Evolutionary conservation across 1,140 invertebrate genomes (phyloP).

Genomic region (Anthonomus grandis): DNA sequence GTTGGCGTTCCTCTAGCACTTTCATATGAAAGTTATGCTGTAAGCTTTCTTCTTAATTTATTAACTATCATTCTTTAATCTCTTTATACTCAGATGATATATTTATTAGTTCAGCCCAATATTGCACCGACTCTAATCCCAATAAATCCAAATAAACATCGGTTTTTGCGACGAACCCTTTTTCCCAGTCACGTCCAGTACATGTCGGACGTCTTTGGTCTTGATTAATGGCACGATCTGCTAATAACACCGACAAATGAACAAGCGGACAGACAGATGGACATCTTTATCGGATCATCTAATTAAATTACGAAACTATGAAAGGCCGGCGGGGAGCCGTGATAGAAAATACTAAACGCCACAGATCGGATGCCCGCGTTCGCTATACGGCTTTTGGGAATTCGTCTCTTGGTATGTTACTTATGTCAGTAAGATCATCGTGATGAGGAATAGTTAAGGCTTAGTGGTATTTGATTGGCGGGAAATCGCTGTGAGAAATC

Average conservation of each 20-base stretch:
- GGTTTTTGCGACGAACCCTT: conserved; percentile 11
- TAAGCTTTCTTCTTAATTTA: too few species aligned
- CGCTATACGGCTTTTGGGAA: conserved; percentile 16
- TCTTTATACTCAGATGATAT: too few species aligned
- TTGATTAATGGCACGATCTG: conserved; percentile 21
- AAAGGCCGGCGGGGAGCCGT: conserved; percentile 8
- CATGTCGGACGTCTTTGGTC: conserved; percentile 19
- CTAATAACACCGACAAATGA: conserved; percentile 23
- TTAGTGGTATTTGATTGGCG: too few species aligned
- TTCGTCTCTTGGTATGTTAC: conserved; percentile 15
- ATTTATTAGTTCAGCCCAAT: too few species aligned
- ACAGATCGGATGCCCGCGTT: conserved; percentile 10
- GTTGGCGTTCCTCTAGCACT: too few species aligned
- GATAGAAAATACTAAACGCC: conserved; percentile 21
- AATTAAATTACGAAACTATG: conserved; percentile 25
- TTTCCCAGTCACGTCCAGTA: conserved; percentile 18
- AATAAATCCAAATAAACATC: too few species aligned
- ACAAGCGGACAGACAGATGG: conserved; percentile 8
- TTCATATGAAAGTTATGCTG: too few species aligned
- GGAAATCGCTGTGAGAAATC: too few species aligned
- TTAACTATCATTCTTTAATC: too few species aligned
- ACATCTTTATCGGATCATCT: conserved; percentile 24
- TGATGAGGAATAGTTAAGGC: too few species aligned
- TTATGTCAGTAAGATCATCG: conserved; percentile 22
- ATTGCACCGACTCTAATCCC: too few species aligned